Conservation (phyloP, 2,797 vertebrate species). For the Enteromius unitaeniatus region DNA sequence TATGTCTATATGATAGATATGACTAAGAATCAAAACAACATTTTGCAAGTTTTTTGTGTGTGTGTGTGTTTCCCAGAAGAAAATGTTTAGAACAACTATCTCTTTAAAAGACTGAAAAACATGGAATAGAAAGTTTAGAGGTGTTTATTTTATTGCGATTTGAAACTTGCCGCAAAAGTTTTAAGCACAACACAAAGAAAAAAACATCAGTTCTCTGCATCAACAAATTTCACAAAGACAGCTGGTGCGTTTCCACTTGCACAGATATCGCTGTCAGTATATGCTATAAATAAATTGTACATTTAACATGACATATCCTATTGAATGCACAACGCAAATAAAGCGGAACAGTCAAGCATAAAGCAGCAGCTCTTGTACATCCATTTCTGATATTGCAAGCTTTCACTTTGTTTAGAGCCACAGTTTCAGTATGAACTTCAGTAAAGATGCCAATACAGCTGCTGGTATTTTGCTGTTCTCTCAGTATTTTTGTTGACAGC, state of each 20-base stretch:
- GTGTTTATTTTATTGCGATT: not conserved
- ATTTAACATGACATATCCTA: constrained; percentile 13
- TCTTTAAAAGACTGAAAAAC: not conserved
- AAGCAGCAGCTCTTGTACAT: constrained; percentile 63
- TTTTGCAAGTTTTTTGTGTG: not conserved
- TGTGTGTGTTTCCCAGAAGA: not conserved
- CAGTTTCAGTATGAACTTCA: not conserved
- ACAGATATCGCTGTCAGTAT: constrained; percentile 21
- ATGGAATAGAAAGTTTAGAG: not conserved
- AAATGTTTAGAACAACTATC: not conserved
- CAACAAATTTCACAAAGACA: not conserved
- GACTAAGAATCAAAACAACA: not conserved
- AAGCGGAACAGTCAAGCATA: not conserved
- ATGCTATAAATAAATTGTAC: constrained; percentile 21
- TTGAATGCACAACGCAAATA: constrained; percentile 22
- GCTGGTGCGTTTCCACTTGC: not conserved
- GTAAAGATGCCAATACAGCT: not conserved
- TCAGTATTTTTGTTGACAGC: not conserved
- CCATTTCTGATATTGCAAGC: constrained; percentile 69
- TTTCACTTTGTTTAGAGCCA: constrained; percentile 41
- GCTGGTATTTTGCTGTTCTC: not conserved
- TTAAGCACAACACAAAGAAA: not conserved
- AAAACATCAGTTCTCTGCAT: constrained; percentile 14
- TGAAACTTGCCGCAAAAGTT: not conserved
- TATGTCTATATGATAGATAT: not conserved